Base-by-base conservation (phyloP, 2,888 invertebrate genomes). In the Meganola albula region DNA sequence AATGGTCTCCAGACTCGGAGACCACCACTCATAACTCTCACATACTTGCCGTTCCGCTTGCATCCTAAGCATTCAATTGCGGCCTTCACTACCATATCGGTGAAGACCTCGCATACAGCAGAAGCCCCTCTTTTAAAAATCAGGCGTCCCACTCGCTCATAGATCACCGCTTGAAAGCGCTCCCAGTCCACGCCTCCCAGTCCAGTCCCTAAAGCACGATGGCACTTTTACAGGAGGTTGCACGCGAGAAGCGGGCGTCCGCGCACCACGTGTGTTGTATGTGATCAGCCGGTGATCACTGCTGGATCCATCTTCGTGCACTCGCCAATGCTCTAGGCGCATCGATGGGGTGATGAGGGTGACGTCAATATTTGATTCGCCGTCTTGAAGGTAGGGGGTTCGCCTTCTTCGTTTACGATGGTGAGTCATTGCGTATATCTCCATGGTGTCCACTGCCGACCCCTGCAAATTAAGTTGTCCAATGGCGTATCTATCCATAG, bases 291-390 rank as follows among this genome's bases (percentile, higher is more conserved):
- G 32, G 9, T 56, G 53, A 31, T 56, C 58, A 3, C 53, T 52
- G 9, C n/a, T 4, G 18, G 42, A 47, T 0, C 10, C 35, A 0
- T 28, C 32, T 1, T 30, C 43, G 2, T 33, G 37, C 0, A 55
- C 53, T 3, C 0, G n/a, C 58, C 61, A 58, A 0, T 38, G 27
- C 0, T 3, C 0, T 0, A 48, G 31, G 0, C 2, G 2, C 0
- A 36, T 14, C 0, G 47, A 37, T 0, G 55, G 12, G 0, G 50
- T 47, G 0, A 40, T 7, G 0, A 60, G 4, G 0, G 58, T 61
- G 0, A 60, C 2, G 36, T 61, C 58, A 0, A 61, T 40, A 20
- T 58, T 59, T 0, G 58, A 53, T 12, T 35, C 27, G n/a, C n/a
- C n/a, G n/a, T n/a, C n/a, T n/a, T n/a, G n/a, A n/a, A n/a, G n/a